Conservation (phyloP, 2,113 vertebrate species). For the Edolisoma coerulescens region DNA sequence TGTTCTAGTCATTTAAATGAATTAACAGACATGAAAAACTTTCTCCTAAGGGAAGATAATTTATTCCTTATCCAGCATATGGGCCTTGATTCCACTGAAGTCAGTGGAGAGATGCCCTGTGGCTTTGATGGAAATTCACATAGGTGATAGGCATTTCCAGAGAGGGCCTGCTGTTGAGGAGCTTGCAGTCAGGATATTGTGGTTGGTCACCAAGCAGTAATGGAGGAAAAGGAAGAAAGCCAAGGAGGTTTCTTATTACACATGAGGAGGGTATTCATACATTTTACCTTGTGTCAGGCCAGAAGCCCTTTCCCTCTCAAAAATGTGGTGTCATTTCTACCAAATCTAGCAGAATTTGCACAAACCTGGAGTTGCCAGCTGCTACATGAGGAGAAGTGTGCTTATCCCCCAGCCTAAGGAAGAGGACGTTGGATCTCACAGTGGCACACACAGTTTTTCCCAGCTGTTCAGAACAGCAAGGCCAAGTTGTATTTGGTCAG, state of each 20-base stretch:
- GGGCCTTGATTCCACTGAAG: neutral
- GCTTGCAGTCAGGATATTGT: neutral
- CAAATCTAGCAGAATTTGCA: conserved; percentile 88
- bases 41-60: neutral
- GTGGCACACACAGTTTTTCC: conserved; percentile 72
- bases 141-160: neutral
- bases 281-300: conserved; percentile 71
- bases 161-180: neutral
- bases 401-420: conserved; percentile 68
- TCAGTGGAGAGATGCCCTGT: neutral
- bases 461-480: neutral
- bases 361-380: conserved; percentile 80
- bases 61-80: neutral
- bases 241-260: neutral
- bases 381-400: conserved; percentile 78
- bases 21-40: neutral
- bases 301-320: conserved; percentile 85
- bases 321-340: conserved; percentile 86
- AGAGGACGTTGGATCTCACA: conserved; percentile 71
- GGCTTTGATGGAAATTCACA: neutral
- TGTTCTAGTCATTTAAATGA: neutral
- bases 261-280: conserved; percentile 18
- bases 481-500: neutral
- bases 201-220: neutral
- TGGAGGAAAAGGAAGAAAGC: neutral